Conservation (phyloP, 2,888 invertebrate genomes). For the Athripsodes cinereus region DNA sequence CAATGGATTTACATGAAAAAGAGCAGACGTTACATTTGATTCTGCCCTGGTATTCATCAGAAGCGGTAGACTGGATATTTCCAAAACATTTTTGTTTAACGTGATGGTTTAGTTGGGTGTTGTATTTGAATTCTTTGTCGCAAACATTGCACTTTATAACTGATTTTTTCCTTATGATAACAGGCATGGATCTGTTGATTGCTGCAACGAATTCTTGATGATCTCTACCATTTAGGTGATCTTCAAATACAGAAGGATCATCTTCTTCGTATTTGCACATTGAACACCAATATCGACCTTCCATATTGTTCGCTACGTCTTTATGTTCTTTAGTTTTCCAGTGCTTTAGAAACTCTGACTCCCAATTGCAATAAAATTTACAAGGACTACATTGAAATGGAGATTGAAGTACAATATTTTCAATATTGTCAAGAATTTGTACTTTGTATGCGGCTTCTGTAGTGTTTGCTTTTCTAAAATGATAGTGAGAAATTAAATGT, state of each 20-base stretch:
- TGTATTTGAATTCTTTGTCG: slow-evolving; percentile 62
- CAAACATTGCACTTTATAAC: slow-evolving; percentile 63
- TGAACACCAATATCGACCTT: slow-evolving; percentile 64
- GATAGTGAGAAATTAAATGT: slow-evolving; percentile 80
- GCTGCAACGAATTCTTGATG: slow-evolving; percentile 69
- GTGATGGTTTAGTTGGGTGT: slow-evolving; percentile 65
- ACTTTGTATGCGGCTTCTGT: slow-evolving; percentile 51
- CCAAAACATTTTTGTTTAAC: slow-evolving; percentile 41
- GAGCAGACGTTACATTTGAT: slow-evolving; percentile 57
- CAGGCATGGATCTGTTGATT: slow-evolving; percentile 75
- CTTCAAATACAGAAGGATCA: slow-evolving; percentile 58
- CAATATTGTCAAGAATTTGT: slow-evolving; percentile 70
- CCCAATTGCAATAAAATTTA: slow-evolving; percentile 77
- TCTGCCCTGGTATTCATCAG: slow-evolving; percentile 60
- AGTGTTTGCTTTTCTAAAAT: slow-evolving; percentile 66
- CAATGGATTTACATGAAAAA: slow-evolving; percentile 52
- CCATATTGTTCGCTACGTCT: slow-evolving; percentile 42
- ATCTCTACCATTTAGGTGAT: slow-evolving; percentile 58
- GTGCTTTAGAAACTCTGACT: slow-evolving; percentile 62
- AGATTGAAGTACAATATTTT: slow-evolving; percentile 69
- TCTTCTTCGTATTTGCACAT: slow-evolving; percentile 67
- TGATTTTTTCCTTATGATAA: slow-evolving; percentile 64
- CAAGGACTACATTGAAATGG: slow-evolving; percentile 84
- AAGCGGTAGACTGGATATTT: slow-evolving; percentile 44
- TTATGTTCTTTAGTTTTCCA: slow-evolving; percentile 65